These are phyloP conservation scores for Sycophila texana DNA, from an alignment of 2,888 invertebrate species.

Conservation along the genomic window DNA sequence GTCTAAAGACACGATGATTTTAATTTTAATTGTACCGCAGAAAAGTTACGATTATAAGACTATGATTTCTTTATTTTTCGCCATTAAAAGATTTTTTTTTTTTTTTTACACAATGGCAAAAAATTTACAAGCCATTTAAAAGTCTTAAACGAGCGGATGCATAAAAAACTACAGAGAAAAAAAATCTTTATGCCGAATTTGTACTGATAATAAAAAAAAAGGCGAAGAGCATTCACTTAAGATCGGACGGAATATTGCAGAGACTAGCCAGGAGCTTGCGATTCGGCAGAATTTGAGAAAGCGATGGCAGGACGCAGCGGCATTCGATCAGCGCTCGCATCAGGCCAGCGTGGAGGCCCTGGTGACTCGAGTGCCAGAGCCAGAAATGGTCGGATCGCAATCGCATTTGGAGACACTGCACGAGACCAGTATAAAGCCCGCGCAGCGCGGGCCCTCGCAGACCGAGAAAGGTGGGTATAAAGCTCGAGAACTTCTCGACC, in stretches of 20 bases:
- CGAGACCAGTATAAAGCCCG: constrained; percentile 68
- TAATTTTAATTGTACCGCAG: too few relatives aligned
- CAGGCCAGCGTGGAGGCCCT: constrained; percentile 61
- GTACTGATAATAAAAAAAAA: background rate
- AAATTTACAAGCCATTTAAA: too few relatives aligned
- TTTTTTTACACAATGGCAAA: too few relatives aligned
- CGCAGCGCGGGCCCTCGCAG: constrained; percentile 71
- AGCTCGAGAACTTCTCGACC: too few relatives aligned
- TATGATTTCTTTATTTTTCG: too few relatives aligned
- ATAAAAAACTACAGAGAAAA: too few relatives aligned
- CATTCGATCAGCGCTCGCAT: constrained; percentile 50
- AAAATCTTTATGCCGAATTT: background rate
- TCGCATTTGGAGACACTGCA: constrained; percentile 70
- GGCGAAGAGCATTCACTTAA: background rate
- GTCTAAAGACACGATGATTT: too few relatives aligned
- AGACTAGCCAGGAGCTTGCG: constrained; percentile 33
- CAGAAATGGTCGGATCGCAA: constrained; percentile 69
- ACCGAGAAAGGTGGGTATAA: constrained; percentile 70
- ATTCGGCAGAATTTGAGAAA: constrained; percentile 65
- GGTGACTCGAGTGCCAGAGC: constrained; percentile 72
- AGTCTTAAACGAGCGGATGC: too few relatives aligned
- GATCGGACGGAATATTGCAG: constrained; percentile 10
- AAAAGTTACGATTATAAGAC: too few relatives aligned
- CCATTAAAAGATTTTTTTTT: too few relatives aligned
- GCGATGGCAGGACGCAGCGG: constrained; percentile 64